A percentile compares a stretch with the other conserved stretches of the same genome.
Conservation (phyloP, 2,113 vertebrate genomes). For the Chlorocebus sabaeus region DNA sequence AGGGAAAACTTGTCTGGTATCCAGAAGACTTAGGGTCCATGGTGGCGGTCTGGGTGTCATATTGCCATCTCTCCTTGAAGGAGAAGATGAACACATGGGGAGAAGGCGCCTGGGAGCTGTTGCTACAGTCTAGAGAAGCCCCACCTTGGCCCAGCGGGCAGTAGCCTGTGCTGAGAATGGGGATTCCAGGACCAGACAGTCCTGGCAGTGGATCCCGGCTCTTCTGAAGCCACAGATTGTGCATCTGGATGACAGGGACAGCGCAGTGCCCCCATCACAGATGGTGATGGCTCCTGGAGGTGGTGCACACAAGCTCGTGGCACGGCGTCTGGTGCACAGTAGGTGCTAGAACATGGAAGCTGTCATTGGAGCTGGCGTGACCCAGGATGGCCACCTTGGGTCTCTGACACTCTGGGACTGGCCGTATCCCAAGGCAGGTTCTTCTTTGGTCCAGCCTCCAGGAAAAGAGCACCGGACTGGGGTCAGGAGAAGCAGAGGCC, state of each 20-base stretch:
- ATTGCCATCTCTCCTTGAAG: not conserved
- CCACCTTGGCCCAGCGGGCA: not conserved
- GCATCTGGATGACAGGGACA: accelerated
- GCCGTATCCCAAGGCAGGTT: not conserved
- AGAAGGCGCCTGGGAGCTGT: not conserved
- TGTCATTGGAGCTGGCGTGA: not conserved
- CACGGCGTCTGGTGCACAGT: not conserved
- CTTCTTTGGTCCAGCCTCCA: not conserved
- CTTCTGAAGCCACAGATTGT: not conserved
- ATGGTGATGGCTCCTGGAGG: not conserved
- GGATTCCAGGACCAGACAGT: not conserved
- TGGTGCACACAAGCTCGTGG: not conserved
- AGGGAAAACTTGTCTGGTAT: not conserved
- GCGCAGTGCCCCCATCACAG: accelerated
- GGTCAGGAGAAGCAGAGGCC: not conserved
- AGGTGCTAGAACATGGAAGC: not conserved
- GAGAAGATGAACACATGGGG: not conserved
- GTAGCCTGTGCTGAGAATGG: not conserved
- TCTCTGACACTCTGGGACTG: not conserved
- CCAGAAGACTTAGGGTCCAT: not conserved
- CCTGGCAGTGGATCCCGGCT: not conserved
- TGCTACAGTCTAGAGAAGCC: too few relatives aligned
- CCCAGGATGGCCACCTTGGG: not conserved
- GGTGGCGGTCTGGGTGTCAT: accelerated
- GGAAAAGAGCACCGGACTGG: not conserved